phyloP scores from a whole-genome alignment of 2,113 vertebrate genomes.

The Cottus gobio region DNA sequence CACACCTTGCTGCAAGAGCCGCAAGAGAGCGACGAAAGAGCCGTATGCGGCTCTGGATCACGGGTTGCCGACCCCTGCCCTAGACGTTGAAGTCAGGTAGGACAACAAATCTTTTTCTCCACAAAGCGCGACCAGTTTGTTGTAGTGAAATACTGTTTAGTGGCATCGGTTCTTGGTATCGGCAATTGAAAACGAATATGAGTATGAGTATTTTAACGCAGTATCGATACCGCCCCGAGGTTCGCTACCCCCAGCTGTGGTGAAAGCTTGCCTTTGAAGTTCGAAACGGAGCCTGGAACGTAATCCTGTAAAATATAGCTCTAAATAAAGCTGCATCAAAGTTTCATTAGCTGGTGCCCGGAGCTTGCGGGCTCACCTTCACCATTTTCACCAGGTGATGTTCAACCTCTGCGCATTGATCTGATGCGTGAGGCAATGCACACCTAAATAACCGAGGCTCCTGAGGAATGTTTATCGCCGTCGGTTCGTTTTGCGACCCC shows the following conservation, averaged over 20 bases:
- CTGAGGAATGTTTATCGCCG: not conserved
- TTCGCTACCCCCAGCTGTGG: slow-evolving; percentile 63
- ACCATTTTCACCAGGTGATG: slow-evolving; percentile 68
- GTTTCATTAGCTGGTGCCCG: slow-evolving; percentile 68
- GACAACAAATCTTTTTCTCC: too few relatives aligned
- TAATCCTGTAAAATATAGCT: slow-evolving; percentile 79
- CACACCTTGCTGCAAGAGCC: too few relatives aligned
- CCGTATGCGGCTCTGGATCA: too few relatives aligned
- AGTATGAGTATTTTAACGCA: too few relatives aligned
- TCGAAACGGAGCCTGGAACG: slow-evolving; percentile 74
- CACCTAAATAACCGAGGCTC: slow-evolving; percentile 29
- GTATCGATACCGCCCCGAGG: too few relatives aligned
- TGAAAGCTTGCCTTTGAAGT: slow-evolving; percentile 78
- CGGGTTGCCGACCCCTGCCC: too few relatives aligned
- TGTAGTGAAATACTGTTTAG: too few relatives aligned
- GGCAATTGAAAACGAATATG: too few relatives aligned
- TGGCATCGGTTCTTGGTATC: too few relatives aligned
- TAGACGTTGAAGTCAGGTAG: too few relatives aligned
- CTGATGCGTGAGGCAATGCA: slow-evolving; percentile 29
- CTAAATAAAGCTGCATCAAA: slow-evolving; percentile 81
- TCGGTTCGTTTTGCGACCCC: not conserved
- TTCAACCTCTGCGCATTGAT: slow-evolving; percentile 68
- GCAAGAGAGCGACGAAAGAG: too few relatives aligned
- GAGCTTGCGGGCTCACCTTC: slow-evolving; percentile 67
- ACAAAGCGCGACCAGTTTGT: too few relatives aligned